Conservation (phyloP, 2,113 vertebrate species). For the Cyanoderma ruficeps region DNA sequence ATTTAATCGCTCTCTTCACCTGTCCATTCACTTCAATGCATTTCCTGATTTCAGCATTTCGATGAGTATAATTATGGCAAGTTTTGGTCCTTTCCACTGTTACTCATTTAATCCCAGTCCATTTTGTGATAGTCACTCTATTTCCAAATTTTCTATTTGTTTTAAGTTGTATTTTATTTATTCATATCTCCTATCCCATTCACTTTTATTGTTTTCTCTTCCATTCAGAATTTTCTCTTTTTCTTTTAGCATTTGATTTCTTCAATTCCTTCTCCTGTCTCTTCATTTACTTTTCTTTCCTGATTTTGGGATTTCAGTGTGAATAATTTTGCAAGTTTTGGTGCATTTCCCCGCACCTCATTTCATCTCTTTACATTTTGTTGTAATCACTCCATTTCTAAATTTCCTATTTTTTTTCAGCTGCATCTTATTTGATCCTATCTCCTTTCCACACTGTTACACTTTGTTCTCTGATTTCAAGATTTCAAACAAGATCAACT, state of each 20-base stretch:
- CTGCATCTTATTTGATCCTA: neutral
- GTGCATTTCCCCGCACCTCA: too few species aligned
- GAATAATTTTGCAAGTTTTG: neutral
- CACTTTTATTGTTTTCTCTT: neutral
- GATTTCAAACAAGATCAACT: neutral
- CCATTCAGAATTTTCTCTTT: neutral
- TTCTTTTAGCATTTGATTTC: neutral
- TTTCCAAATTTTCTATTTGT: neutral
- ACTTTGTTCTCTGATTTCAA: neutral
- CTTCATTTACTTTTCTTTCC: neutral
- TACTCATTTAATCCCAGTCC: neutral
- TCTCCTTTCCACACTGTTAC: too few species aligned
- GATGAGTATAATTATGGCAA: neutral
- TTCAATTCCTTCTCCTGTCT: neutral
- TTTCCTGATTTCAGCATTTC: neutral
- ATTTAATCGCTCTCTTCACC: neutral
- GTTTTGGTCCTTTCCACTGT: neutral
- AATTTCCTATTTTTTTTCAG: neutral
- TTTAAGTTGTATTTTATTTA: neutral
- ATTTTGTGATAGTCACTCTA: neutral
- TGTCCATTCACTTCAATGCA: neutral
- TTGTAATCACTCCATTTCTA: neutral
- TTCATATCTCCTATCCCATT: neutral
- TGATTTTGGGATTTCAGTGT: too few species aligned
- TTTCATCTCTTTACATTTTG: neutral